Percentiles rank a stretch among this genome's conserved stretches.
Conservation (phyloP, 1,140 invertebrate genomes). For the Leptonema lineaticorne region DNA sequence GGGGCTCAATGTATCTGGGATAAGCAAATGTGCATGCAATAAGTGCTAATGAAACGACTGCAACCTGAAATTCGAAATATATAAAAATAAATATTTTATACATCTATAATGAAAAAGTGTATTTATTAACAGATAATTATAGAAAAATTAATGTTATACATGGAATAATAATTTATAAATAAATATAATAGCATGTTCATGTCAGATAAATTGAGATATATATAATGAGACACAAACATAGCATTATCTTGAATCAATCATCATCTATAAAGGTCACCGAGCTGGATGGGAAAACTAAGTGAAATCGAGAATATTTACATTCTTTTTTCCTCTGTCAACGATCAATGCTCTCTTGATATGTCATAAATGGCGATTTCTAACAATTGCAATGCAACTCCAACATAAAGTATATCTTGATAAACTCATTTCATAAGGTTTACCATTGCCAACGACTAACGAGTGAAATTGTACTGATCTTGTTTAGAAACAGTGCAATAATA, state of each 20-base stretch:
- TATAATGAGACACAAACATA: not conserved
- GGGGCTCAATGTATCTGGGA: slow-evolving; percentile 22
- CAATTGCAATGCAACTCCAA: too few relatives aligned
- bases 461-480: too few relatives aligned
- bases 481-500: too few relatives aligned
- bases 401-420: too few relatives aligned
- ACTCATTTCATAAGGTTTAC: too few relatives aligned
- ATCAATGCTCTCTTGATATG: not conserved
- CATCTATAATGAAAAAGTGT: not conserved
- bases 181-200: too few relatives aligned
- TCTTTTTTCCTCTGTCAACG: not conserved
- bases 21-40: slow-evolving; percentile 14
- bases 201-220: not conserved
- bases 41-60: slow-evolving; percentile 8
- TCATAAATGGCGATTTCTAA: too few relatives aligned
- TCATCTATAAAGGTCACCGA: not conserved
- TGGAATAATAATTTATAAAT: too few relatives aligned
- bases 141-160: too few relatives aligned
- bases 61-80: slow-evolving; percentile 20
- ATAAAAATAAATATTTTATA: not conserved
- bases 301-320: not conserved
- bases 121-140: not conserved
- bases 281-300: not conserved
- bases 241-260: too few relatives aligned
- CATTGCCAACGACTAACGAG: too few relatives aligned